These are phyloP conservation scores for Lerema accius DNA, from an alignment of 1,140 invertebrate genomes.

Conservation along the genomic window DNA sequence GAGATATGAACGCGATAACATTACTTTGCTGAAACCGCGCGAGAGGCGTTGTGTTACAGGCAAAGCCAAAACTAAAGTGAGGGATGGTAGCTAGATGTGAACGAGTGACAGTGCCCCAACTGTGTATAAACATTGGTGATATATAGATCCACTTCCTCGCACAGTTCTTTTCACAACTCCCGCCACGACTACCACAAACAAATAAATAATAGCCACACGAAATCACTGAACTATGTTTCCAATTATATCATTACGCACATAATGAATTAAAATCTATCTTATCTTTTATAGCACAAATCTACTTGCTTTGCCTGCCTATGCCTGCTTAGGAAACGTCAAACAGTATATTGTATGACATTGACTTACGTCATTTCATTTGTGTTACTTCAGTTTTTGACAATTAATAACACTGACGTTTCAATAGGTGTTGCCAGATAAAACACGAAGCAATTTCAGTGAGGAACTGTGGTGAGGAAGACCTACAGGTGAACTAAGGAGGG, in stretches of 20 bases:
- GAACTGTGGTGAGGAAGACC: no score
- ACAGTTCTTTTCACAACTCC: slow-evolving; percentile 5
- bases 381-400: no score
- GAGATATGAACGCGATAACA: slow-evolving; percentile 62
- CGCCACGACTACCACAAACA: slow-evolving; percentile 4
- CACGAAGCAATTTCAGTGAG: no score
- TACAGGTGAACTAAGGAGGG: no score
- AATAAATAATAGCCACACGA: not conserved
- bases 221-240: no score
- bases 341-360: no score
- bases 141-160: slow-evolving; percentile 24
- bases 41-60: slow-evolving; percentile 53
- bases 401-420: not conserved
- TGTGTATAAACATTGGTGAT: slow-evolving; percentile 46
- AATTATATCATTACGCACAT: no score
- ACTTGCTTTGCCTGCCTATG: no score
- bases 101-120: slow-evolving; percentile 44
- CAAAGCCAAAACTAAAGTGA: slow-evolving; percentile 62
- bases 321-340: not conserved
- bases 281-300: not conserved
- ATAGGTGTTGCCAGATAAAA: no score
- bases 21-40: slow-evolving; percentile 62
- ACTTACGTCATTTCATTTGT: no score
- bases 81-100: slow-evolving; percentile 36
- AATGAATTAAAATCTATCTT: not conserved